These are phyloP conservation scores for Sycophila sp. DNA, from an alignment of 1,140 invertebrate genomes.

Conservation along the genomic window DNA sequence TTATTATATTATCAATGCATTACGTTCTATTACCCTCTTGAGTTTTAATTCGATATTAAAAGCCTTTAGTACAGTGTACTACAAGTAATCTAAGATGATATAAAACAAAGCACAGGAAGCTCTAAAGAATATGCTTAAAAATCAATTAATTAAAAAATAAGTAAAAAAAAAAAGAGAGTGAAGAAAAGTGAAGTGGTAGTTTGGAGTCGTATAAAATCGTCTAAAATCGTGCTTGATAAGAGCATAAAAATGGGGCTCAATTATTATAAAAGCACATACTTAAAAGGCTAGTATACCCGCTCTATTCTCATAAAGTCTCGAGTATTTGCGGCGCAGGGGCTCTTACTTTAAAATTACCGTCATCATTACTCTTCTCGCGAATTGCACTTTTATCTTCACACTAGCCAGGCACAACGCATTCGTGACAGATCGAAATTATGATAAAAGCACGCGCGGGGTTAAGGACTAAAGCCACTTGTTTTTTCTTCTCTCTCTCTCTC, in stretches of 20 bases:
- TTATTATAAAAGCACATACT: not conserved
- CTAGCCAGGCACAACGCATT: slow-evolving; percentile 13
- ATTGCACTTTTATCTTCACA: slow-evolving; percentile 34
- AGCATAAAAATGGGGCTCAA: not conserved
- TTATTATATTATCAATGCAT: too few relatives aligned
- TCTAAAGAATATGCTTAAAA: too few relatives aligned
- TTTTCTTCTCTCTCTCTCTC: too few relatives aligned
- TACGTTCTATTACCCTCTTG: too few relatives aligned
- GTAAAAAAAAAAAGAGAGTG: too few relatives aligned
- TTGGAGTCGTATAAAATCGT: too few relatives aligned
- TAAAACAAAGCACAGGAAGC: too few relatives aligned
- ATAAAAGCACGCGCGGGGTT: slow-evolving; percentile 10
- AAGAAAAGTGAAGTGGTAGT: too few relatives aligned
- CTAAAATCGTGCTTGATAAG: not conserved
- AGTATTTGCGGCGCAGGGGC: not conserved
- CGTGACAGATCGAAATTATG: slow-evolving; percentile 35
- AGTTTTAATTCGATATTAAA: too few relatives aligned
- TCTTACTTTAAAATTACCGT: slow-evolving; percentile 29
- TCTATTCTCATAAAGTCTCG: not conserved
- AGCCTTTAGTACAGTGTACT: too few relatives aligned
- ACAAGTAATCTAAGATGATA: too few relatives aligned
- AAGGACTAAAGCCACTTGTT: slow-evolving; percentile 26
- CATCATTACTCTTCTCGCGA: slow-evolving; percentile 13
- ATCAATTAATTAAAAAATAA: not conserved
- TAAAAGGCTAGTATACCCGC: not conserved